Base-by-base conservation (phyloP, 2,888 invertebrate species). In the Sesamia inferens region DNA sequence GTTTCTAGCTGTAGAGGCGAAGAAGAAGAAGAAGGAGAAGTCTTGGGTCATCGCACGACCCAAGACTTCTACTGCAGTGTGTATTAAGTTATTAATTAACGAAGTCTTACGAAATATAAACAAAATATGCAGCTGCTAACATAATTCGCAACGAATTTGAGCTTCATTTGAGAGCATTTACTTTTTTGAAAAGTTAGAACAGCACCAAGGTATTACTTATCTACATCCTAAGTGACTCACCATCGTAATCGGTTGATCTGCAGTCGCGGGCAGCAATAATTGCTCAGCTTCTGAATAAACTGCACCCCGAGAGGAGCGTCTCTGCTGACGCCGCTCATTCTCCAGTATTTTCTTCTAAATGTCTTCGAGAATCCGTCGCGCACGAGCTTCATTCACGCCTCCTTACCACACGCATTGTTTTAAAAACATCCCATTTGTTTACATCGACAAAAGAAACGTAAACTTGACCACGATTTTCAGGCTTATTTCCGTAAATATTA, bases 271-370 rank as follows among this genome's bases (percentile, higher is more conserved):
- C 97, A 98, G 70, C 97, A 97, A 85, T 92, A 96, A 10, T 94
- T 93, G 19, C 93, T 96, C 31, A 96, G 85, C 82, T 92, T 96
- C 87, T 97, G 97, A 67, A 98, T 87, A 48, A 95, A 88, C 85
- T 96, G 95, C 14, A 98, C 92, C n/a, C 98, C 98, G 78, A 97
- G 90, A 19, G 98, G 98, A 66, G 97, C 96, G 76, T 97, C 97
- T 81, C 94, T 94, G 71, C 94, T 95, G 44, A 94, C 94, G 24
- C 96, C 96, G 83, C 95, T 97, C 97, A 97, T 97, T 89, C 77
- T 84, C 73, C 85, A 83, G 81, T 88, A 88, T 81, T 86, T 89
- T 78, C 87, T 88, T 82, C 88, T 87, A 67, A 90, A 89, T 82
- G 79, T 83, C 83, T 82, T 85, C 61, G 82, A 71, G 74, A 89